Base-by-base conservation (phyloP, 92 coral and sea anemone genomes). In the Muricea muricata region DNA sequence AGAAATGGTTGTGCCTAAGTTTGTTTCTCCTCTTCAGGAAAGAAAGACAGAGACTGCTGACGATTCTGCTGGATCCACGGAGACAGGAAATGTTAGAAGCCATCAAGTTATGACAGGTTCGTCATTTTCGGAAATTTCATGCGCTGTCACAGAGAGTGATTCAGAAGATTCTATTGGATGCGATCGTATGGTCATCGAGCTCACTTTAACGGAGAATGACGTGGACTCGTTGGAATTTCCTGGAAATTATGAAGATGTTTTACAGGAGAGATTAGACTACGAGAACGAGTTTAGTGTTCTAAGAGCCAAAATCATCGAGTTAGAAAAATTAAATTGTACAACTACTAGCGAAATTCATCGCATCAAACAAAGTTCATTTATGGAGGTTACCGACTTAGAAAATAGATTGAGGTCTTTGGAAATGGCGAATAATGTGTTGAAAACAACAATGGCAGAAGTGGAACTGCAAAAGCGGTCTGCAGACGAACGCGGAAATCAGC, bases 41-140 rank as follows among this genome's bases (percentile, higher is more conserved):
- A 52, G 20, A 25, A 52, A 52, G 26, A 15, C 60, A 52, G 60
- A 18, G 8, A 52, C 60, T 52, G 60, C 60, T 52, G 60, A 52
- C 18, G 0, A 9, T 52, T 18, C 1, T 52, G 20, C 15, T 52
- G 60, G 26, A 52, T 52, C 20, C 60, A 23, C 18, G 23, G 60
- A 52, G 20, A 17, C 18, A 7, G 18, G 4, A 52, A 15, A 52
- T 52, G 18, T 52, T 52, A 10, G 20, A 52, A 52, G 20, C 60
- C 8, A 48, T 2, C 28, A 41, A 29, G 79, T 23, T 6, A 34
- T 31, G 10, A 26, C 2, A 31, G 6, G 41, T 48, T 37, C 42
- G 9, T 75, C 35, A 12, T 75, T 75, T 28, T 47, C 80, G 34
- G 80, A 75, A 75, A 75, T 75, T 29, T 48, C 80, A 46, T 25